A percentile compares a stretch with the other conserved stretches of the same genome.
Evolutionary conservation across 37 sponge, comb jelly and placozoan species (phyloP).

Genomic region (Cliona cf. orientalis): DNA sequence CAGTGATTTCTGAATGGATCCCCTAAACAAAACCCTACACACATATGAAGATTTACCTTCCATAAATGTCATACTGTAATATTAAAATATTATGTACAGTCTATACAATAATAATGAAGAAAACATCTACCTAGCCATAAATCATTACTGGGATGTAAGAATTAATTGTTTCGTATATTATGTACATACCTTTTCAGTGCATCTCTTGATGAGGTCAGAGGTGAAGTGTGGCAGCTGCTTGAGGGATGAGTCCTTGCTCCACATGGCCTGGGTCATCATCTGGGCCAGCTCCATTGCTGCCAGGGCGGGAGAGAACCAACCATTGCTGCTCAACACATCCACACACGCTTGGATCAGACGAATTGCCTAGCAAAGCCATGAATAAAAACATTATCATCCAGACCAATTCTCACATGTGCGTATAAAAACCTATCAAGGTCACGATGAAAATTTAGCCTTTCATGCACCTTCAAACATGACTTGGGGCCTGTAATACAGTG

Average conservation of each 20-base stretch:
- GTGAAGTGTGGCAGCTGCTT: conserved; percentile 99
- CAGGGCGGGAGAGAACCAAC: conserved; percentile 97
- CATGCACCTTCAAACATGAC: no score
- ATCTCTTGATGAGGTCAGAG: conserved; percentile 88
- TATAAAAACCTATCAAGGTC: no score
- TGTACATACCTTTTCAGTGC: conserved; percentile 70
- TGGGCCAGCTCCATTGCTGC: conserved; percentile 98
- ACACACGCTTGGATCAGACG: conserved; percentile 97
- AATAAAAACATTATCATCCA: background rate
- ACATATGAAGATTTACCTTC: no score
- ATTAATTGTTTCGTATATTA: background rate
- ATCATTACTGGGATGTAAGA: no score
- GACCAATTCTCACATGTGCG: no score
- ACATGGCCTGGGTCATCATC: conserved; percentile 99
- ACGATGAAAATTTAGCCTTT: no score
- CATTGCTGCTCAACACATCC: conserved; percentile 97
- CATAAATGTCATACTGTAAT: background rate
- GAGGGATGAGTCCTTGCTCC: conserved; percentile 97
- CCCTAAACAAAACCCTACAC: no score
- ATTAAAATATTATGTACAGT: background rate
- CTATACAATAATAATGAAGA: no score
- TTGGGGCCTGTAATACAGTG: no score
- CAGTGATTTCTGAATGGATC: no score
- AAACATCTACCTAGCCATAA: no score
- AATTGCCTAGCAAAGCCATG: conserved; percentile 76